A percentile compares a stretch with the other conserved stretches of the same genome.
These are phyloP conservation scores for Gonatopus flavifemur DNA, from an alignment of 1,140 invertebrate genomes.

Conservation along the genomic window DNA sequence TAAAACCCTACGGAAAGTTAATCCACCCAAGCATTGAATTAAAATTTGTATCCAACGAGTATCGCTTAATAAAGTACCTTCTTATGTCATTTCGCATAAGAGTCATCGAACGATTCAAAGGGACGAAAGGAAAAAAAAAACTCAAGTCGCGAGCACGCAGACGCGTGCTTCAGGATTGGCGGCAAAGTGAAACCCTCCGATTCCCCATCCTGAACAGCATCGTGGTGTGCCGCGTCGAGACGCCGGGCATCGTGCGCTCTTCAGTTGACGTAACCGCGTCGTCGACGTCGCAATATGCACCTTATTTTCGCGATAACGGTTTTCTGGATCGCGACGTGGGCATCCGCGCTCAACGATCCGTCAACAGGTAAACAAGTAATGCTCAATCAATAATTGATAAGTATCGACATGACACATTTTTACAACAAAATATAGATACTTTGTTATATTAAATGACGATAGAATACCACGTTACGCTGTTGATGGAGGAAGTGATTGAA, in stretches of 20 bases:
- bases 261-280: constrained; percentile 55
- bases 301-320: constrained; percentile 43
- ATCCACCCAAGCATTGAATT: no score
- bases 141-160: constrained; percentile 11
- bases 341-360: constrained; percentile 48
- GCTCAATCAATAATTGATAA: no score
- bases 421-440: no score
- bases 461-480: no score
- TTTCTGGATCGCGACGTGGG: constrained; percentile 46
- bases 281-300: constrained; percentile 47
- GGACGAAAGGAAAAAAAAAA: neutral
- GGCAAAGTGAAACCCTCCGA: no score
- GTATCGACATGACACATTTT: no score
- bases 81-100: neutral
- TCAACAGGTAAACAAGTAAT: constrained; percentile 50
- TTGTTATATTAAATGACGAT: no score
- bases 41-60: no score
- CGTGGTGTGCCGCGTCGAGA: constrained; percentile 4
- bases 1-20: no score
- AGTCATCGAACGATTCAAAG: neutral
- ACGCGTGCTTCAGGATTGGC: constrained; percentile 27
- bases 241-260: constrained; percentile 27
- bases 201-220: no score
- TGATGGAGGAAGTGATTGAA: no score
- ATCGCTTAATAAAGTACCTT: no score